Base-by-base conservation (phyloP, 1,140 invertebrate species). In the Branchinecta lindahli region DNA sequence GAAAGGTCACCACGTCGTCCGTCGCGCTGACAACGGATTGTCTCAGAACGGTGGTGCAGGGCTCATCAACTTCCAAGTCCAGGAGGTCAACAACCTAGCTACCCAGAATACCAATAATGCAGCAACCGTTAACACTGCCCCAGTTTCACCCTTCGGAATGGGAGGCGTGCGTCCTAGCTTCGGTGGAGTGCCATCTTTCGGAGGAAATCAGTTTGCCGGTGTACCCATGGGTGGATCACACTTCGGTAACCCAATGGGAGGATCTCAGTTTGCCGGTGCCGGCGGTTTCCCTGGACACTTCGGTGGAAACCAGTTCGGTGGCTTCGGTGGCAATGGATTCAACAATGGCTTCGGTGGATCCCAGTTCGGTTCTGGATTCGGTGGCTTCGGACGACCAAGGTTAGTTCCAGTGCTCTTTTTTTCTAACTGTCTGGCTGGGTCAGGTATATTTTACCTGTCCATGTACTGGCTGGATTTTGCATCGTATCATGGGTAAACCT, bases 31-130 rank as follows among this genome's bases (percentile, higher is more conserved):
- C 52, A 61, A 12, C 12, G 52, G 12, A 15, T 61, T 61, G 18
- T 61, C 52, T 20, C 52, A 61, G 18, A 61, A 61, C 52, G 52
- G 12, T 6, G 52, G 52, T 12, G 12, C 52, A 12, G 18, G 52
- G 4, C 52, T 61, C 12, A 61, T 61, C 52, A 61, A 61, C 52
- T 61, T 61, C 52, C 52, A 61, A 20, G 52, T 61, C 12, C 52
- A 61, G 18, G 52, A 61, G 18, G 52, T 61, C 18, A 61, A 61
- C 18, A 20, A 61, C 18, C 12, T 61, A 12, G 18, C 12, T 6
- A 61, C 52, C 12, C 52, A 61, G 18, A 61, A 61, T 20, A 61
- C 52, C 52, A 61, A 61, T 20, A 61, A 61, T 20, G 52, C 52
- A 61, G 52, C 52, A 61, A 61, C 52, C 12, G 52, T 61, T 15